A percentile compares a stretch with the other conserved stretches of the same genome.
Conservation (phyloP, 2,888 invertebrate species). For the Drosophila lutescens region DNA sequence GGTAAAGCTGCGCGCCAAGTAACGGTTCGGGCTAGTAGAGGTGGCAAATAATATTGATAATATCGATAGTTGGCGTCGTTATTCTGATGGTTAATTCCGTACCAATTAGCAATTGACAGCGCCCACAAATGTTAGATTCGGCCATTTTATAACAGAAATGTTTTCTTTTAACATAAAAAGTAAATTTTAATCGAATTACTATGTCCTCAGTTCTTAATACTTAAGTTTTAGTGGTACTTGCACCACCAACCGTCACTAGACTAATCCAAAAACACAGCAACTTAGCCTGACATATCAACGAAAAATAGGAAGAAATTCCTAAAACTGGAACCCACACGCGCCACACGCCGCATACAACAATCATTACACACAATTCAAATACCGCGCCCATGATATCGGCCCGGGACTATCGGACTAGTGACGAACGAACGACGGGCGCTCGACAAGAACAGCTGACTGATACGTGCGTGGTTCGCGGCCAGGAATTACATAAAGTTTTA, state of each 20-base stretch:
- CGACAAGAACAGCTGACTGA: constrained; percentile 63
- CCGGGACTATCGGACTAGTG: constrained; percentile 26
- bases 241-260: background rate
- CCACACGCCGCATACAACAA: constrained; percentile 14
- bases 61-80: too few species aligned
- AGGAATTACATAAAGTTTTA: constrained; percentile 82
- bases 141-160: too few species aligned
- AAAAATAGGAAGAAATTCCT: constrained; percentile 4
- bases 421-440: constrained; percentile 19
- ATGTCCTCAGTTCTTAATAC: too few species aligned
- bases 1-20: constrained; percentile 10
- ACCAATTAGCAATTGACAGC: too few species aligned
- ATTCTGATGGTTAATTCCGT: too few species aligned
- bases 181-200: too few species aligned
- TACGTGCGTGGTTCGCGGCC: constrained; percentile 61
- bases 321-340: constrained; percentile 17
- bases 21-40: constrained; percentile 10
- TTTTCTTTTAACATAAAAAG: too few species aligned
- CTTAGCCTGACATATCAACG: constrained; percentile 15
- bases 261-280: constrained; percentile 1
- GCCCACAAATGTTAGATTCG: too few species aligned
- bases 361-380: constrained; percentile 22
- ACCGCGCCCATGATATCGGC: constrained; percentile 29
- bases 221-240: too few species aligned
- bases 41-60: background rate